Evolutionary conservation across 2,797 vertebrate species (phyloP).

Genomic region (Danionella dracula): DNA sequence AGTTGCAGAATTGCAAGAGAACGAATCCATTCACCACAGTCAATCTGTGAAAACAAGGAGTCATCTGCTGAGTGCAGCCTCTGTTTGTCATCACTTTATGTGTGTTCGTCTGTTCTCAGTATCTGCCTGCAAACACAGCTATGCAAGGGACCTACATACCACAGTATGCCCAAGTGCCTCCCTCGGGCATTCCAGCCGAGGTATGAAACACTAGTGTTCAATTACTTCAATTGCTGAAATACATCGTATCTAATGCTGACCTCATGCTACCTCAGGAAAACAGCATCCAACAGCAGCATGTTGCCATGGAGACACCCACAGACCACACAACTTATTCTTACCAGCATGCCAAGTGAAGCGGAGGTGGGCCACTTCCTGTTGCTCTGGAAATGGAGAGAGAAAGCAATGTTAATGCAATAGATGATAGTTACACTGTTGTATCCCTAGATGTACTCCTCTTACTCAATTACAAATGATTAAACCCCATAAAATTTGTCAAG

Average conservation of each 20-base stretch:
- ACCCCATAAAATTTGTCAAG: too few species aligned
- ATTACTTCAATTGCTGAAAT: neutral
- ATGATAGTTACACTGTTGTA: neutral
- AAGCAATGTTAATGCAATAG: neutral
- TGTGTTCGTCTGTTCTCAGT: conserved; percentile 59
- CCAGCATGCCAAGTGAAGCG: conserved; percentile 86
- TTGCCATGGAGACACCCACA: conserved; percentile 80
- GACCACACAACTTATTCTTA: conserved; percentile 87
- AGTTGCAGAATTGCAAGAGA: too few species aligned
- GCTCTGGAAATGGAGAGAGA: neutral
- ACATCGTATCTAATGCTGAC: conserved; percentile 11
- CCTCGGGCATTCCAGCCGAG: conserved; percentile 81
- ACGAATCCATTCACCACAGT: too few species aligned
- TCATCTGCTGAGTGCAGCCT: neutral
- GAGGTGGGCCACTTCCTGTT: conserved; percentile 50
- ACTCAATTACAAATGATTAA: too few species aligned
- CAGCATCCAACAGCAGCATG: conserved; percentile 76
- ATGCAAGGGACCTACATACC: conserved; percentile 87
- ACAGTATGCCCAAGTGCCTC: conserved; percentile 84
- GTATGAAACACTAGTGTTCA: conserved; percentile 54
- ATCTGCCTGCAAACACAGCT: conserved; percentile 79
- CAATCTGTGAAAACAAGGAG: neutral
- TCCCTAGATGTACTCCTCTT: too few species aligned
- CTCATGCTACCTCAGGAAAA: conserved; percentile 70
- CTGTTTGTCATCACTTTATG: neutral